Conservation (phyloP, 2,113 vertebrate genomes). For the human region GRCh38 chr13:93312001-93312500, state of each 20-base stretch:
- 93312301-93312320: neutral
- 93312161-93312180: slow-evolving; percentile 34
- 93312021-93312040: slow-evolving; percentile 5
- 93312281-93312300: neutral
- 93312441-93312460: neutral
- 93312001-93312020: neutral
- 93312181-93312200: slow-evolving; percentile 41
- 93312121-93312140: neutral
- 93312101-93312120: slow-evolving; percentile 16
- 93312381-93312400: neutral
- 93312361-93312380: neutral
- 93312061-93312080: neutral
- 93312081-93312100: neutral
- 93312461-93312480: neutral
- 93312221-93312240: slow-evolving; percentile 43
- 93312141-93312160: neutral
- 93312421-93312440: neutral
- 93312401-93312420: neutral
- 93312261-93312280: slow-evolving; percentile 35
- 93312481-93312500: neutral
- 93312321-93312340: rapidly evolving
- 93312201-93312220: slow-evolving; percentile 54
- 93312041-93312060: slow-evolving; percentile 17
- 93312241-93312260: slow-evolving; percentile 10
- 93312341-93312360: neutral